Base-by-base conservation (phyloP, 2,113 vertebrate species). In the Callorhinus ursinus region DNA sequence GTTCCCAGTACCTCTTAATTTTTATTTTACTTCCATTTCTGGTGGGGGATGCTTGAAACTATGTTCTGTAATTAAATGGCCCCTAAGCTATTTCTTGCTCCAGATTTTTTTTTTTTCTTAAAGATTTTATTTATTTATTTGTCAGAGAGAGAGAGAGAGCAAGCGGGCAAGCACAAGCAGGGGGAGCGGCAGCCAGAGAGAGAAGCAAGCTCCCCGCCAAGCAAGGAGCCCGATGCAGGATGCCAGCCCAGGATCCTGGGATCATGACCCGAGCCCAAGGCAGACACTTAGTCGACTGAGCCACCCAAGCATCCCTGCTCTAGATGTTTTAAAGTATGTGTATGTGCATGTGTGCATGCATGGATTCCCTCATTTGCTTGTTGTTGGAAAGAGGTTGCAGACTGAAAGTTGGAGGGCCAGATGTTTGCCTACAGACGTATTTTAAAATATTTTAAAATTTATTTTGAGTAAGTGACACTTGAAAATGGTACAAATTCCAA, bases 11-110 rank as follows among this genome's bases (percentile, higher is more conserved):
- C 31, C 26, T 59, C 57, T 88, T 83, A 42, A 39, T n/a, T 84
- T 88, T 77, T 46, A 51, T 51, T 95, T 80, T 51, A 57, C n/a
- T 91, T 81, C 39, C 57, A 67, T 79, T 93, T 85, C 51, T 85
- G 13, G 5, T 71, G 61, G 49, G 28, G 31, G 36, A 67, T 67
- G 67, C 36, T 74, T 61, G 57, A 49, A 88, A 55, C 26, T 90
- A 36, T 74, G 18, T 74, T 81, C 18, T 57, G 1, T 39, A 80
- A 67, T 87, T 94, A 81, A 81, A 49, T 49, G 65, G 55, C 81
- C 72, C 42, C 65, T 46, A 49, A 14, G 15, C 18, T n/a, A 31
- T 83, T 61, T 88, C 53, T 77, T 61, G 55, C n/a, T 67, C 5
- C 89, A 39, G 49, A 39, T 71, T 88, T 65, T 31, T 63, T 28